Evolutionary conservation across 2,797 vertebrate species (phyloP), one percentile per base, ranked within the genome.

Genomic region (Argyrosomus regius): DNA sequence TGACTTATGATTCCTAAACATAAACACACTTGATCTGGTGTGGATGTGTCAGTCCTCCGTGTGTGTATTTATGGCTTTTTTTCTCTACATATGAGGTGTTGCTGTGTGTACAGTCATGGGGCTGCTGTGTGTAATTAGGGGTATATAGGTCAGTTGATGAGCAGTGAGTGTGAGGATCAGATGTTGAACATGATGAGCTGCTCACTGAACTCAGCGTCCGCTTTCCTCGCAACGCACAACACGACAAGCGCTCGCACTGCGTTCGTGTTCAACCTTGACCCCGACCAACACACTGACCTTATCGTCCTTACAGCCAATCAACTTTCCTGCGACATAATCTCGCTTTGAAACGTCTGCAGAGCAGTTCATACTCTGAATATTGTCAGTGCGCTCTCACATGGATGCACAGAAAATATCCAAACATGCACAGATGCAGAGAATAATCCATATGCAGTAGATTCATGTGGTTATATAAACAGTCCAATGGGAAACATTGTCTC

Each of bases 121-220:
- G 88, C 83, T 84, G 81, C 86, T 85, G 88, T 92, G 91, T 87
- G 91, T 93, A 93, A 93, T 92, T 92, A 90, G 88, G 91, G 88
- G 78, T 91, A 94, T 92, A 87, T 94, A 92, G 94, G 93, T 94
- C 93, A 94, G 87, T 84, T 90, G 91, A 94, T 93, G 92, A 93
- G 92, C 93, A 93, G 88, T 90, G 89, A 93, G 92, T 94, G 90
- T 93, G 90, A 93, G 75, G 85, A 92, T 93, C 91, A 91, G 92
- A 93, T 92, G 89, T 80, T 86, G 89, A 90, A 94, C 85, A 89
- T 66, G 91, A 89, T 77, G 85, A 92, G 82, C 84, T 85, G 88
- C 91, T 92, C 89, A 82, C 82, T 92, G 88, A 93, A 89, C 84
- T 89, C 75, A 22, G 31, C 41, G 6, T 78, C 75, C 3, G 12